Conservation (phyloP, 2,888 invertebrate genomes). For the Chloromyia formosa region DNA sequence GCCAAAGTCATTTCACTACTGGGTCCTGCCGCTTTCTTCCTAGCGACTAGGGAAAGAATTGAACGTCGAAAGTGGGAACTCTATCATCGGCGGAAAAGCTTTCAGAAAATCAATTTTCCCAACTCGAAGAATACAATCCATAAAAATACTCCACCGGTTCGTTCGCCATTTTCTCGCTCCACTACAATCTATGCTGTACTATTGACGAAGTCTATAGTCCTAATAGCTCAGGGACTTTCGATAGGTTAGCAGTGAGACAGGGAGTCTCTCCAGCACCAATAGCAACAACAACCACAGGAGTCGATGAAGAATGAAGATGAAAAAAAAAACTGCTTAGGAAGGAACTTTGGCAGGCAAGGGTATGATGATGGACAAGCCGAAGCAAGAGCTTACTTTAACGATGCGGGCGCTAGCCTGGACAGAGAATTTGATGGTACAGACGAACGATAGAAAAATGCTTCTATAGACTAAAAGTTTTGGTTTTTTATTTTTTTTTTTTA, state of each 20-base stretch:
- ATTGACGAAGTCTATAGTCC: too few relatives aligned
- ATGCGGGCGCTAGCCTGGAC: neutral
- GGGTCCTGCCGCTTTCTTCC: neutral
- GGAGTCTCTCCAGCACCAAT: too few relatives aligned
- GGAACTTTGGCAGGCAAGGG: neutral
- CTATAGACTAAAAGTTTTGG: constrained; percentile 15
- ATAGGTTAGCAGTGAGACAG: too few relatives aligned
- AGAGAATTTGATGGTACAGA: neutral
- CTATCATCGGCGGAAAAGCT: constrained; percentile 40
- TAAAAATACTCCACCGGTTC: constrained; percentile 23
- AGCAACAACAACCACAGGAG: too few relatives aligned
- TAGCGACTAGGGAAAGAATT: neutral
- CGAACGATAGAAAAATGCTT: constrained; percentile 29
- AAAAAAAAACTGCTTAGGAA: neutral
- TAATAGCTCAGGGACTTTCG: too few relatives aligned
- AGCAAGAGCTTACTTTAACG: constrained; percentile 2
- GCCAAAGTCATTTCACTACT: neutral
- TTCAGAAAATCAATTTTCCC: constrained; percentile 42
- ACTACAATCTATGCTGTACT: neutral
- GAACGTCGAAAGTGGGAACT: constrained; percentile 3
- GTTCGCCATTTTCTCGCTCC: constrained; percentile 25
- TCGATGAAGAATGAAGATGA: neutral
- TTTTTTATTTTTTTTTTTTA: neutral
- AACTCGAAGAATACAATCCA: constrained; percentile 41
- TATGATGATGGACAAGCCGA: neutral